Evolutionary conservation across 2,113 vertebrate genomes (phyloP).

Genomic region (Tragelaphus buxtoni): DNA sequence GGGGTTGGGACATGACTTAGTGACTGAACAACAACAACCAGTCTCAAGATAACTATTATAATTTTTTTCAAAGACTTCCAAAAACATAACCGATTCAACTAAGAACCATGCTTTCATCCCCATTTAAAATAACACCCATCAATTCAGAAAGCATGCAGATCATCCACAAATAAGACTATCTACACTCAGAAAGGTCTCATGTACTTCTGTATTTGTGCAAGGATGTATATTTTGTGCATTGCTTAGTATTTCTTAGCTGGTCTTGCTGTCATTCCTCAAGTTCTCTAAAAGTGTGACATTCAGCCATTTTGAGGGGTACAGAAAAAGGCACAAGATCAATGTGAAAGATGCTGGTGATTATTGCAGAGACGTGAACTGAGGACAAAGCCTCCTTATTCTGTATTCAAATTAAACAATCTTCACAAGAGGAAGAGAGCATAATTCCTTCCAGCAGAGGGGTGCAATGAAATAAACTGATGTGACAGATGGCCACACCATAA

Average conservation of each 20-base stretch:
- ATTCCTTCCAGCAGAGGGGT: background rate
- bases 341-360: background rate
- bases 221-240: background rate
- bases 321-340: constrained; percentile 1
- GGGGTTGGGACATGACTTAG: background rate
- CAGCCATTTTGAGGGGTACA: background rate
- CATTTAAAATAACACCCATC: background rate
- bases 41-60: background rate
- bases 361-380: background rate
- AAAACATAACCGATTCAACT: background rate
- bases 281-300: background rate
- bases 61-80: constrained; percentile 9
- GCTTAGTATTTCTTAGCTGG: constrained; percentile 29
- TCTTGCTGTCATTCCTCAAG: background rate
- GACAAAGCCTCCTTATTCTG: background rate
- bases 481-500: constrained; percentile 43
- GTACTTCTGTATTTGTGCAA: background rate
- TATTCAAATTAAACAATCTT: constrained; percentile 38
- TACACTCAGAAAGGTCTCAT: background rate
- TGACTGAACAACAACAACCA: background rate
- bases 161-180: background rate
- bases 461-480: constrained; percentile 38
- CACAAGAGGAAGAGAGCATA: background rate
- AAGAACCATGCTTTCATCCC: background rate
- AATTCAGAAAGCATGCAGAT: constrained; percentile 4